Base-by-base conservation (phyloP, 2,113 vertebrate species). In the Channa argus region DNA sequence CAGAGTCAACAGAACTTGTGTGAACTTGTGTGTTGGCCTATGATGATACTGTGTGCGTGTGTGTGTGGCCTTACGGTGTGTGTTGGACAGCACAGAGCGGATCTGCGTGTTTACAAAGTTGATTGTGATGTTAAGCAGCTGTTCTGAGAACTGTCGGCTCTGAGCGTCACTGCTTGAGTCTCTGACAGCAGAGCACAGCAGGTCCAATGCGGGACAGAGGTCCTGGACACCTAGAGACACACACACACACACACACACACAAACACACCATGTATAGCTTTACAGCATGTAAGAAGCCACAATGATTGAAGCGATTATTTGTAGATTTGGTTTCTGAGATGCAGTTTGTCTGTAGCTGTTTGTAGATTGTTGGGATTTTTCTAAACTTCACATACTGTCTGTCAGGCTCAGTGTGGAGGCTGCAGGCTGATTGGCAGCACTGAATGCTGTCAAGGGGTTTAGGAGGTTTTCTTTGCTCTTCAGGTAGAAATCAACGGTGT, bases 381-480 rank as follows among this genome's bases (percentile, higher is more conserved):
- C 24, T 24, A 24, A 24, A 24, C 24, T 24, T 24, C 24, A 0
- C 68, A 0, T 85, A 98, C 97, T 92, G 38, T 86, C 92, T 46
- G 95, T 90, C 67, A 95, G 95, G 0, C 88, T 74, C 39, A 71
- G 84, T 2, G 93, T 76, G 36, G 87, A 39, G 0, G 54, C 59
- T 0, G 43, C 51, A 1, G 82, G n/a, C 3, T 86, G 91, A 13
- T 93, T 94, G 1, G 86, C 46, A 3, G 84, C 60, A 38, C 86
- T 82, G 65, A 80, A 83, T 41, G 81, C 33, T 10, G 92, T 68
- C 46, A 24, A 86, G 45, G 92, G 83, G 50, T 7, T 91, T 73
- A 98, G 92, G 63, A 97, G 69, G 45, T 95, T 96, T 84, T 96
- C 96, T 87, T 98, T 99, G 87, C 97, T 99, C 87, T 99, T 99